These are phyloP conservation scores for Mythimna impura DNA, from an alignment of 2,888 invertebrate genomes.

Conservation along the genomic window DNA sequence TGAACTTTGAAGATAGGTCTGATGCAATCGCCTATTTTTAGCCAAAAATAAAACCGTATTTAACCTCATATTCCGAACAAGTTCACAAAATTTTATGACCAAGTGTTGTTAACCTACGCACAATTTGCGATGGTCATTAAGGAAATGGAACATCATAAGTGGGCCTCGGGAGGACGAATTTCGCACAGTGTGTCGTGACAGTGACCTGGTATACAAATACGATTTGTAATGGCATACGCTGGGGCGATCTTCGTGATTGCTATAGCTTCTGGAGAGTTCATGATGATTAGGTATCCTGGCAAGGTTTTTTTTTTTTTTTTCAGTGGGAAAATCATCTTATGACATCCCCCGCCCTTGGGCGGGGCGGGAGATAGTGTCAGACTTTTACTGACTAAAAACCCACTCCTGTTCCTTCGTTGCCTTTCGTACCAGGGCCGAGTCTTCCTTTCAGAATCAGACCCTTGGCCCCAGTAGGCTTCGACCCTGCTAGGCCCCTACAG, in stretches of 20 bases:
- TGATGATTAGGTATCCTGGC: background rate
- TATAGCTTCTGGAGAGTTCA: slow-evolving; percentile 14
- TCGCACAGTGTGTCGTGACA: slow-evolving; percentile 66
- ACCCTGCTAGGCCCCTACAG: no score
- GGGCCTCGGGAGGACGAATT: slow-evolving; percentile 59
- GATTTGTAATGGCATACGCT: slow-evolving; percentile 36
- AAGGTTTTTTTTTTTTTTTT: no score
- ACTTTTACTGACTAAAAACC: no score
- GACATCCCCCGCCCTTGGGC: no score
- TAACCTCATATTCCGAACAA: slow-evolving; percentile 22
- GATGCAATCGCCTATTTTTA: slow-evolving; percentile 14
- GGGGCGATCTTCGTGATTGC: slow-evolving; percentile 1
- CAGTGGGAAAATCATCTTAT: no score
- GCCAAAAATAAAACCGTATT: slow-evolving; percentile 6
- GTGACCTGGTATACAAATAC: slow-evolving; percentile 65
- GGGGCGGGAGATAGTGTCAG: no score
- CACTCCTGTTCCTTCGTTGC: no score
- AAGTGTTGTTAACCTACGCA: slow-evolving; percentile 61
- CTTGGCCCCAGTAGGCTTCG: no score
- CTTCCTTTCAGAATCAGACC: no score
- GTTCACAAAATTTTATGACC: slow-evolving; percentile 44
- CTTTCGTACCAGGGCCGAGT: no score
- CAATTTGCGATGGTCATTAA: slow-evolving; percentile 62
- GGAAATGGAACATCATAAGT: slow-evolving; percentile 68
- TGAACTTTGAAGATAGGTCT: slow-evolving; percentile 4